Percentiles rank a stretch among this genome's conserved stretches.
These are phyloP conservation scores for Arenaria interpres DNA, from an alignment of 2,113 vertebrate genomes.

Conservation along the genomic window DNA sequence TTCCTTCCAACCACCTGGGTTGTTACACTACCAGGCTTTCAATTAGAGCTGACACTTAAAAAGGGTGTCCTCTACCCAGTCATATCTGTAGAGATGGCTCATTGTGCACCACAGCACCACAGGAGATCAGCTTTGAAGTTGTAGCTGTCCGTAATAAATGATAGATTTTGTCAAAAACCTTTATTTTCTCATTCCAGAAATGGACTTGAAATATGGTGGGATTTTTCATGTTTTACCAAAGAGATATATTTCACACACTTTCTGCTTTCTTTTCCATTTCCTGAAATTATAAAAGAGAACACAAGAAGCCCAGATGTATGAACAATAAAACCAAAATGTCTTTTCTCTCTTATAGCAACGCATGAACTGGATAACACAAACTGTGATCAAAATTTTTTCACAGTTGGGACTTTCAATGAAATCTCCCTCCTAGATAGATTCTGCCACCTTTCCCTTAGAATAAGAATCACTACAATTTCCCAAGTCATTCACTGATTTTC, in stretches of 20 bases:
- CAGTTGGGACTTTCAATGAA: neutral
- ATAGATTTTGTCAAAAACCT: neutral
- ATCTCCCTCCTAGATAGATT: neutral
- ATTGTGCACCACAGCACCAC: neutral
- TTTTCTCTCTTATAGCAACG: neutral
- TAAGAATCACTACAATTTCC: neutral
- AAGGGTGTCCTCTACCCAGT: neutral
- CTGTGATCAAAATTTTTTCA: neutral
- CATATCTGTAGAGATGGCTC: neutral
- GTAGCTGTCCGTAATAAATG: neutral
- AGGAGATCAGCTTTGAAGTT: neutral
- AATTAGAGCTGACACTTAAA: neutral
- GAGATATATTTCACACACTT: neutral
- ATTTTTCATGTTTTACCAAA: neutral
- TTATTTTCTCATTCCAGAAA: neutral
- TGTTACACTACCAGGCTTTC: neutral
- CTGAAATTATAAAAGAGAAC: neutral
- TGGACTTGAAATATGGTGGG: neutral
- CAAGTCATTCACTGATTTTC: neutral
- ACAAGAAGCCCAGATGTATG: neutral
- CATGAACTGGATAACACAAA: neutral
- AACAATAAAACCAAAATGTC: neutral
- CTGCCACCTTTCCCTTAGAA: neutral
- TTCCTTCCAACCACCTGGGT: neutral
- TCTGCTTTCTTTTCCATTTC: neutral